Evolutionary conservation across 2,888 invertebrate species (phyloP), one percentile per base, ranked within the genome.

Genomic region (Opisthograptis luteolata): DNA sequence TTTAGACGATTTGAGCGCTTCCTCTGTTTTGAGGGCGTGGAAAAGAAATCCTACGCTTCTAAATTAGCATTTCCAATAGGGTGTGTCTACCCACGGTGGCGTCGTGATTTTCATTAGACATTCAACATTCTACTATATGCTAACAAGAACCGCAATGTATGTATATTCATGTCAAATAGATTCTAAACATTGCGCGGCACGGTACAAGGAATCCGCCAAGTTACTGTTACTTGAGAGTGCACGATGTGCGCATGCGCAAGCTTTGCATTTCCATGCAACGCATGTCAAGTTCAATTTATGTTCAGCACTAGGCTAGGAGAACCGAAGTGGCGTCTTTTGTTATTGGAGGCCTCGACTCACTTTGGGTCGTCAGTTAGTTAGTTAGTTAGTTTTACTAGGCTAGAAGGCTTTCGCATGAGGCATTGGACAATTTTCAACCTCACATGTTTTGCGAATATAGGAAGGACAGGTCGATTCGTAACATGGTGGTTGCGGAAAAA

Each of bases 161-260:
- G 42, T 47, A 31, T 59, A 55, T 53, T 59, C 50, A 56, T 48
- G 32, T 37, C 43, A 47, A 54, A 51, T 51, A 54, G 45, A 56
- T 59, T 55, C 48, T 48, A 34, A 45, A 15, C 36, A 24, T 46
- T 36, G 35, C 49, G 34, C 47, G 25, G 15, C 10, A 30, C 47
- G 12, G 32, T 54, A 40, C 56, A 32, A 44, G 32, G 56, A 56
- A 60, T 46, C 12, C 7, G 31, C 15, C 14, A 40, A 31, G 43
- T 54, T 15, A 52, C 54, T 36, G 59, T 55, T 57, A 50, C 40
- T 22, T 6, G 57, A 54, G 35, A 54, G 25, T 49, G 37, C 49
- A 43, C 17, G 42, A 34, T n/a, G 24, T 9, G 5, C n/a, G n/a
- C n/a, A n/a, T n/a, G n/a, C 42, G 47, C 53, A 42, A 22, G 41